Conservation (phyloP, 2,888 invertebrate species). For the Polylopha cassiicola region DNA sequence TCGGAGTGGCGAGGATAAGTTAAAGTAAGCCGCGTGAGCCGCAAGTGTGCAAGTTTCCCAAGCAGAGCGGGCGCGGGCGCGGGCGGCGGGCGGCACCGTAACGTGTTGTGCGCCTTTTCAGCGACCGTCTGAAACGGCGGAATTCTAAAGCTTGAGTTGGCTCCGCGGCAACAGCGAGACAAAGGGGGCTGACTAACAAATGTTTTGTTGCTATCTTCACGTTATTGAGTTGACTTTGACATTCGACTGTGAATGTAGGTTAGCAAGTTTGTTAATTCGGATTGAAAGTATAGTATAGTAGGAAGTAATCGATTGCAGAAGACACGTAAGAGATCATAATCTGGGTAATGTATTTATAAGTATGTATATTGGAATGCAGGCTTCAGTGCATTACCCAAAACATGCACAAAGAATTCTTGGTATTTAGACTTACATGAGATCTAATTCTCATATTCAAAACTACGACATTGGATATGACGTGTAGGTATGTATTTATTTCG, state of each 20-base stretch:
- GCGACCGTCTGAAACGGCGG: constrained; percentile 38
- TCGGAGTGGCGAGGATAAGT: constrained; percentile 29
- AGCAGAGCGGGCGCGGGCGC: constrained; percentile 31
- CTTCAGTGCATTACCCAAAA: too few relatives aligned
- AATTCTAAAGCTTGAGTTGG: constrained; percentile 49
- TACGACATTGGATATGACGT: too few relatives aligned
- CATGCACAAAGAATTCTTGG: too few relatives aligned
- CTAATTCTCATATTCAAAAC: too few relatives aligned
- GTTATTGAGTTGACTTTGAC: constrained; percentile 24
- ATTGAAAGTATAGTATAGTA: constrained; percentile 15
- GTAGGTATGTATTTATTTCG: too few relatives aligned
- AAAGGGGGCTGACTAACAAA: constrained; percentile 37
- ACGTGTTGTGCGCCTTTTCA: constrained; percentile 45
- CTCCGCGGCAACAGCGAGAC: constrained; percentile 36
- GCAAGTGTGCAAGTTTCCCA: constrained; percentile 45
- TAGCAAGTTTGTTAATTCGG: constrained; percentile 5
- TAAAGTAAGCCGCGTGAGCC: constrained; percentile 37
- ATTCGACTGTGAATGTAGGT: constrained; percentile 17
- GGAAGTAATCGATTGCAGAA: too few relatives aligned
- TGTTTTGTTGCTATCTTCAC: constrained; percentile 27
- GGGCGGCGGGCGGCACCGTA: constrained; percentile 27
- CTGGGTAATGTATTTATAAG: too few relatives aligned
- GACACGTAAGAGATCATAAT: too few relatives aligned
- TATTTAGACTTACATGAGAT: too few relatives aligned
- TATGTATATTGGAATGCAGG: too few relatives aligned